phyloP scores from a whole-genome alignment of 2,797 vertebrate genomes.

The Pseudochirops cupreus region DNA sequence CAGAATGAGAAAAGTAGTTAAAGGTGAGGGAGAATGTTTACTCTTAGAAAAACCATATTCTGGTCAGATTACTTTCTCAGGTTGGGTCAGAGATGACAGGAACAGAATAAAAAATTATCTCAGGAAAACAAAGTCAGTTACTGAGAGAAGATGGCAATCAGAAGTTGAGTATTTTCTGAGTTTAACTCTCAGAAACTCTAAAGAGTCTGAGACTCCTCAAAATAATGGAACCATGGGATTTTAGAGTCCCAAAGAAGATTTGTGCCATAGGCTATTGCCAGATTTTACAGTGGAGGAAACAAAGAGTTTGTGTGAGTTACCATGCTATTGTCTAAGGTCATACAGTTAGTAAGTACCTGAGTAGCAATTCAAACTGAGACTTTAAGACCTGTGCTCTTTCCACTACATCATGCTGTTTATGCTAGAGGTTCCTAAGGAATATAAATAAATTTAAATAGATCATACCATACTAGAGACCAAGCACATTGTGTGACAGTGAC shows the following conservation, averaged over 20 bases:
- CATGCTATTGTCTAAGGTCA: background rate
- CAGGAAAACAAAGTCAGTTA: background rate
- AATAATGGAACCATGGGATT: background rate
- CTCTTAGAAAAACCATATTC: conserved; percentile 46
- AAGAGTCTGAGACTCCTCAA: background rate
- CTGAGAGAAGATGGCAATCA: background rate
- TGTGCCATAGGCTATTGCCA: background rate
- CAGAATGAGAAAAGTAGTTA: conserved; percentile 75
- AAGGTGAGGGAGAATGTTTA: conserved; percentile 67
- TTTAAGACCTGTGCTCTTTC: background rate
- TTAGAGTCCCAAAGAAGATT: background rate
- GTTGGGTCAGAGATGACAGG: background rate
- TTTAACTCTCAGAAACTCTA: background rate
- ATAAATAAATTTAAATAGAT: too few species aligned
- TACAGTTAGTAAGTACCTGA: background rate
- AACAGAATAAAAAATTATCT: background rate
- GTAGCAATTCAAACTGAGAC: background rate
- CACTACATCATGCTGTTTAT: too few species aligned
- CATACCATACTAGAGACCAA: too few species aligned
- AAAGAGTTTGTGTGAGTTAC: background rate
- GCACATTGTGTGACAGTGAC: too few species aligned
- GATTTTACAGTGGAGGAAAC: background rate
- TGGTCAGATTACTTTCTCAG: background rate
- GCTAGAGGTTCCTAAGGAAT: too few species aligned
- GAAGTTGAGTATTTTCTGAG: background rate